Evolutionary conservation across 2,888 invertebrate species (phyloP).

Genomic region (Seira sanloemensis): DNA sequence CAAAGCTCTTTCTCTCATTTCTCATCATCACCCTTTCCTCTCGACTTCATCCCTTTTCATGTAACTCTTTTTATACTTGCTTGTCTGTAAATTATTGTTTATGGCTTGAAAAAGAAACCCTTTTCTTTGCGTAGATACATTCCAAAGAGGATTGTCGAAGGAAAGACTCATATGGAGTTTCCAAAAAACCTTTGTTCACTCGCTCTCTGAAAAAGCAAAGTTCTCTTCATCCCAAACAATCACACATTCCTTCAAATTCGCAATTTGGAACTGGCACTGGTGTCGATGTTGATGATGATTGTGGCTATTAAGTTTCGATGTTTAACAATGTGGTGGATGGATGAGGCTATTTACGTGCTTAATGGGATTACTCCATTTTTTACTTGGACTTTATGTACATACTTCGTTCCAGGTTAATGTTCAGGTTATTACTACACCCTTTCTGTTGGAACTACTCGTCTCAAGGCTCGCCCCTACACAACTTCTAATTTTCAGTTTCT

Average conservation of each 20-base stretch:
- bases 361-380: slow-evolving; percentile 28
- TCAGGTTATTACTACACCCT: too few species aligned
- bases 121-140: background rate
- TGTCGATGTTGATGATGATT: background rate
- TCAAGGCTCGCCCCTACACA: background rate
- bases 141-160: background rate
- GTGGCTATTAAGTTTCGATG: background rate
- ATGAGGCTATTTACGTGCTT: slow-evolving; percentile 16
- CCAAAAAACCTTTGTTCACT: background rate
- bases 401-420: too few species aligned
- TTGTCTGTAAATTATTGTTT: slow-evolving; percentile 14
- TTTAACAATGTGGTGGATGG: too few species aligned
- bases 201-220: background rate
- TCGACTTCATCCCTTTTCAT: slow-evolving; percentile 8
- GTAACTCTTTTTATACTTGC: slow-evolving; percentile 5
- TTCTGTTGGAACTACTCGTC: background rate
- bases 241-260: slow-evolving; percentile 3
- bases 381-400: background rate
- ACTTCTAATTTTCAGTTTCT: slow-evolving; percentile 9
- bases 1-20: background rate
- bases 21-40: slow-evolving; percentile 1
- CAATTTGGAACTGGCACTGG: background rate
- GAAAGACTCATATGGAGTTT: background rate
- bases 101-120: too few species aligned
- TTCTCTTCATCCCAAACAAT: too few species aligned